Percentiles rank a stretch among this genome's conserved stretches.
Conservation (phyloP, 2,888 invertebrate species). For the Brenthis hecate region DNA sequence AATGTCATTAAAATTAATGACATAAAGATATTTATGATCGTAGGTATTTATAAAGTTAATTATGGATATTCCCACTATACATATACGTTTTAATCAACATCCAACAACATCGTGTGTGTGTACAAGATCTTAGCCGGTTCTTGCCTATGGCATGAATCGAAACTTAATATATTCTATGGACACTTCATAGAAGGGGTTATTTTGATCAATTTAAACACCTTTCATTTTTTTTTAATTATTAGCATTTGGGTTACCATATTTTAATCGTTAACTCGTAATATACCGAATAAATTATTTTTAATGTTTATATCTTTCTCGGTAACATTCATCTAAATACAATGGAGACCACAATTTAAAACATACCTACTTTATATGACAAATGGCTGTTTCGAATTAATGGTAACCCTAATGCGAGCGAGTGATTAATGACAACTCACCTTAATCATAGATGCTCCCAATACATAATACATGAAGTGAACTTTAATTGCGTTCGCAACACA, state of each 20-base stretch:
- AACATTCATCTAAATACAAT: not conserved
- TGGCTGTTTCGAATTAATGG: not conserved
- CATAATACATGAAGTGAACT: constrained; percentile 24
- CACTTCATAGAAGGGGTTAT: not conserved
- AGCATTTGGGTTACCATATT: constrained; percentile 5
- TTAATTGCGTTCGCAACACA: constrained; percentile 18
- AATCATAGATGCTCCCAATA: constrained; percentile 23
- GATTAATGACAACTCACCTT: constrained; percentile 37
- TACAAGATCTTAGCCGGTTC: constrained; percentile 34
- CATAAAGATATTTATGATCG: too few species aligned
- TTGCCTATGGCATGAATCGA: constrained; percentile 48
- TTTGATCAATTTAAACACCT: constrained; percentile 20
- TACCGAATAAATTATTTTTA: constrained; percentile 3
- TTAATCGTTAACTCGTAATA: not conserved
- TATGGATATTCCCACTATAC: not conserved
- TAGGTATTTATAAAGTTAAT: not conserved
- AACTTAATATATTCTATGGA: constrained; percentile 6
- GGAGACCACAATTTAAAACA: not conserved
- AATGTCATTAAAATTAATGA: too few species aligned
- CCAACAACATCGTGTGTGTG: too few species aligned
- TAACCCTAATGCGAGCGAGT: constrained; percentile 54
- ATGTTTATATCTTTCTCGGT: not conserved
- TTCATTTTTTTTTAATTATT: not conserved
- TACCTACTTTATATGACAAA: not conserved
- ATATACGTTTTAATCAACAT: not conserved